Conservation (phyloP, 2,888 invertebrate species). For the Cyclophora punctaria region DNA sequence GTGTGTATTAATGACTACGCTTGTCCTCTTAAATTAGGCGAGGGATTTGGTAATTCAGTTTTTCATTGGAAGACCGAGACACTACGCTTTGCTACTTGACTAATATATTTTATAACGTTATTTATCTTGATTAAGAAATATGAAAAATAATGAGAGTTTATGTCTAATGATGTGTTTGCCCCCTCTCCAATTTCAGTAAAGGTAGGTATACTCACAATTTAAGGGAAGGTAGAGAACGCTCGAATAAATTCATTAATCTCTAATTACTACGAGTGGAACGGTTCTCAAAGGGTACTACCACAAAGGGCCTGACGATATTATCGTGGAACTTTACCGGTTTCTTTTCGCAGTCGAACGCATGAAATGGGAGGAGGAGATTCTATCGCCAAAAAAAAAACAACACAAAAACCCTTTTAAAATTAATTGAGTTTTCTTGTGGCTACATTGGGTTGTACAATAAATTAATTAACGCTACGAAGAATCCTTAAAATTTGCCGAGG, state of each 20-base stretch:
- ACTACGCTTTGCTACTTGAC: background rate
- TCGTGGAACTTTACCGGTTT: slow-evolving; percentile 53
- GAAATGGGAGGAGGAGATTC: slow-evolving; percentile 26
- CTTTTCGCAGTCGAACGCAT: slow-evolving; percentile 40
- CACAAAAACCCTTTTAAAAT: slow-evolving; percentile 76
- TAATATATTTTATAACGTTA: too few relatives aligned
- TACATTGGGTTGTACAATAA: slow-evolving; percentile 70
- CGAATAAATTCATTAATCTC: slow-evolving; percentile 58
- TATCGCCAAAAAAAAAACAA: slow-evolving; percentile 66
- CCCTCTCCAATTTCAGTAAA: slow-evolving; percentile 5
- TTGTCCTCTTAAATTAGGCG: slow-evolving; percentile 73
- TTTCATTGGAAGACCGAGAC: slow-evolving; percentile 48
- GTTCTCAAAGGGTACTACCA: slow-evolving; percentile 48
- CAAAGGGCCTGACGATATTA: slow-evolving; percentile 53
- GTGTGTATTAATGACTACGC: slow-evolving; percentile 73
- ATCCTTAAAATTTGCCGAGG: slow-evolving; percentile 72
- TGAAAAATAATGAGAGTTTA: too few relatives aligned
- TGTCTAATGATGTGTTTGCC: background rate
- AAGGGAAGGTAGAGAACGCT: slow-evolving; percentile 16
- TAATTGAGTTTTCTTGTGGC: slow-evolving; percentile 75
- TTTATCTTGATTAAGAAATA: too few relatives aligned
- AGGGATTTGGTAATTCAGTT: slow-evolving; percentile 70
- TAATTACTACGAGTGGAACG: slow-evolving; percentile 57
- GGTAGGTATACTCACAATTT: background rate
- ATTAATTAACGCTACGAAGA: slow-evolving; percentile 73